These are phyloP conservation scores for Hartigia nigra DNA, from an alignment of 2,888 invertebrate species.

Conservation along the genomic window DNA sequence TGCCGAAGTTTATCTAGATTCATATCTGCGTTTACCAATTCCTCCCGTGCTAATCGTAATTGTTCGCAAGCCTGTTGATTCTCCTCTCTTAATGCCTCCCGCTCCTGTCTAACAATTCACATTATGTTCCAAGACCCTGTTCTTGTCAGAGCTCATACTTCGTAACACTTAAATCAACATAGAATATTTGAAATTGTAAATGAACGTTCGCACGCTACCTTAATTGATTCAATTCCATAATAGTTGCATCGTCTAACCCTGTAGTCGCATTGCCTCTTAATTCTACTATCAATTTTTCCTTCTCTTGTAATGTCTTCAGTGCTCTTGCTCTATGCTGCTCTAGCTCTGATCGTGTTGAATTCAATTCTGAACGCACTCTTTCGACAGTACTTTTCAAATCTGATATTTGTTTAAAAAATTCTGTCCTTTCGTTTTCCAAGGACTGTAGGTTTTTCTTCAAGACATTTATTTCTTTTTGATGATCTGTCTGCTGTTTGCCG, in stretches of 20 bases:
- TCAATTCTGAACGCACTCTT: constrained; percentile 53
- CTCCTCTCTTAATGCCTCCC: constrained; percentile 71
- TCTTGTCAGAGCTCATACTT: neutral
- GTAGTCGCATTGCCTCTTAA: constrained; percentile 63
- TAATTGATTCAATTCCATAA: constrained; percentile 73
- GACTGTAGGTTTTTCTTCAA: constrained; percentile 66
- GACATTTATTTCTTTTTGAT: constrained; percentile 63
- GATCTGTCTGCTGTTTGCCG: constrained; percentile 63
- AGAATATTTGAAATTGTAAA: neutral
- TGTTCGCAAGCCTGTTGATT: constrained; percentile 67
- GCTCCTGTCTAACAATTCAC: constrained; percentile 64
- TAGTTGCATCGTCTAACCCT: constrained; percentile 54
- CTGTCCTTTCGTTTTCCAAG: constrained; percentile 66
- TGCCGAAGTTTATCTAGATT: constrained; percentile 64
- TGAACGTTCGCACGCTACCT: constrained; percentile 45
- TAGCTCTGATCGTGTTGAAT: constrained; percentile 70
- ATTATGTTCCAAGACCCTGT: neutral
- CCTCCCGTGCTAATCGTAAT: constrained; percentile 64
- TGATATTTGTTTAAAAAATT: constrained; percentile 62
- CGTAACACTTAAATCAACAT: neutral
- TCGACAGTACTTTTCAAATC: constrained; percentile 60
- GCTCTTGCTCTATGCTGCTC: constrained; percentile 84
- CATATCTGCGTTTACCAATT: constrained; percentile 61
- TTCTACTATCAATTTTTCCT: constrained; percentile 78
- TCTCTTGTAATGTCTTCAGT: constrained; percentile 79